These are phyloP conservation scores for Centropus unirufus DNA, from an alignment of 2,113 vertebrate species.

Conservation along the genomic window DNA sequence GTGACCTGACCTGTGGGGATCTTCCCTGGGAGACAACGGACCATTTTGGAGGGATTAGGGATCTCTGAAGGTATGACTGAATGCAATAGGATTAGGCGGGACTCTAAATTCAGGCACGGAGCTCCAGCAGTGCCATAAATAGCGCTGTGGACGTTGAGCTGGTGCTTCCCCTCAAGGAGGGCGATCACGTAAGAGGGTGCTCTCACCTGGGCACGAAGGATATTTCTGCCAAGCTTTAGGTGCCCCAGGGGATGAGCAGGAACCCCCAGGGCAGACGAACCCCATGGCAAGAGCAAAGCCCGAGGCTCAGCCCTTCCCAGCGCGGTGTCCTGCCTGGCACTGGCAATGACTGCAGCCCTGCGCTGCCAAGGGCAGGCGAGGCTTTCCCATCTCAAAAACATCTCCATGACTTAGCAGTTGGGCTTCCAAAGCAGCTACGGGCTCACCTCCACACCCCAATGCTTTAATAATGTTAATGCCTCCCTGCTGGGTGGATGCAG, in stretches of 20 bases:
- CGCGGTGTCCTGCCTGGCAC: rapidly evolving
- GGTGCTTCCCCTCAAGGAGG: neutral
- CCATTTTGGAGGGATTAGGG: neutral
- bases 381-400: neutral
- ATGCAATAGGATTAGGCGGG: neutral
- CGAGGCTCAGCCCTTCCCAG: neutral
- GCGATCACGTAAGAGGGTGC: neutral
- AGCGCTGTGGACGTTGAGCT: neutral
- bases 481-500: neutral
- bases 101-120: neutral
- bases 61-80: rapidly evolving
- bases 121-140: neutral
- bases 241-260: neutral
- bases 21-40: rapidly evolving
- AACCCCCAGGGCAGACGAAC: rapidly evolving
- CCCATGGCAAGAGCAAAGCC: neutral
- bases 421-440: neutral
- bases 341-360: neutral
- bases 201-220: neutral
- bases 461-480: neutral
- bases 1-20: neutral
- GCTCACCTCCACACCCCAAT: neutral
- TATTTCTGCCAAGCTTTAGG: neutral
- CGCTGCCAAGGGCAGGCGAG: rapidly evolving
- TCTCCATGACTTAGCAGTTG: conserved; percentile 10